phyloP scores from a whole-genome alignment of 2,797 vertebrate genomes.

The Chaunax sp. region DNA sequence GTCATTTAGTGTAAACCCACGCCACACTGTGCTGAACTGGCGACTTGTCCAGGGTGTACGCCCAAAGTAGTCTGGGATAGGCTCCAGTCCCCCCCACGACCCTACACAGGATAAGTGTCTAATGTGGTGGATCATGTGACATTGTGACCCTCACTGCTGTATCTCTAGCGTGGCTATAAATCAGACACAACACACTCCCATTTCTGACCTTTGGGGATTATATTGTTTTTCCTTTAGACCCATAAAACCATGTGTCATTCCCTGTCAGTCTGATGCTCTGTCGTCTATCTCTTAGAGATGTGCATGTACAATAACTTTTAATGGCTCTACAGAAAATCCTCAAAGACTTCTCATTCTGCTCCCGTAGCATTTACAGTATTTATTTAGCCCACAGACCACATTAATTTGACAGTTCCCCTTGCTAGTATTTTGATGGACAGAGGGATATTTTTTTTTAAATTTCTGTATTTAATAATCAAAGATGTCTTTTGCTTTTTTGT shows the following conservation, averaged over 20 bases:
- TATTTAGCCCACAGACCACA: constrained; percentile 10
- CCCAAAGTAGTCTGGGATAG: too few relatives aligned
- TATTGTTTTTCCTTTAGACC: neutral
- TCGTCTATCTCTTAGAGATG: constrained; percentile 8
- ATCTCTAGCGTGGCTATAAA: neutral
- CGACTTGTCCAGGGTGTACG: too few relatives aligned
- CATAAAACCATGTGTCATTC: neutral
- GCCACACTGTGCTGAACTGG: too few relatives aligned
- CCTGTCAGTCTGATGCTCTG: constrained; percentile 1
- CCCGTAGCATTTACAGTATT: constrained; percentile 10
- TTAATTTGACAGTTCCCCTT: constrained; percentile 28
- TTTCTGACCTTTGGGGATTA: neutral
- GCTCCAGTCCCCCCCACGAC: too few relatives aligned
- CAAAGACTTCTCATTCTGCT: constrained; percentile 6
- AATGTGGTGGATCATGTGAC: too few relatives aligned
- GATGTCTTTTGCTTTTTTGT: constrained; percentile 23
- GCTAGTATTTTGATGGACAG: constrained; percentile 31
- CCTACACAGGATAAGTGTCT: too few relatives aligned
- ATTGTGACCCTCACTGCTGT: too few relatives aligned
- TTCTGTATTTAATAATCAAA: constrained; percentile 28
- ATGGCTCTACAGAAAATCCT: constrained; percentile 23
- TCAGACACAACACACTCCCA: too few relatives aligned
- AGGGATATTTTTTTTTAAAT: too few relatives aligned
- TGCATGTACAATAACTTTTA: constrained; percentile 9
- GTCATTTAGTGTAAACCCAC: too few relatives aligned